Base-by-base conservation (phyloP, 2,113 vertebrate genomes). In the Bombycilla garrulus region DNA sequence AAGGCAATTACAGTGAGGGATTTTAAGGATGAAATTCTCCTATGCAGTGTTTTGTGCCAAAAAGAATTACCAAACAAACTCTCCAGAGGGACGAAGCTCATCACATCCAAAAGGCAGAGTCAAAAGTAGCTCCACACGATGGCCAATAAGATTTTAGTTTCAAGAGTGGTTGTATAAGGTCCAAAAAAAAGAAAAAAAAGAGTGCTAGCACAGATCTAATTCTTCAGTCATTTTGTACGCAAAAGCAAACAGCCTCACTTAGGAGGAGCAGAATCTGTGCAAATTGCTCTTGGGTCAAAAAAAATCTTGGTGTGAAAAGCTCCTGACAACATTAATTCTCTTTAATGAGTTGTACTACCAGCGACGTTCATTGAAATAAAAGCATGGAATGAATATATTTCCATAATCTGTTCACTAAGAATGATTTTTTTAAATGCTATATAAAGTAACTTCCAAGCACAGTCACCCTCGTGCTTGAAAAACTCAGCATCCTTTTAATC, bases 301-400 rank as follows among this genome's bases (percentile, higher is more conserved):
- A 82, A 90, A 67, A 72, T 35, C 45, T 60, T 47, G 26, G 47
- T 48, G 44, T 84, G 77, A 69, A 91, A 93, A 81, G 53, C 61
- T 94, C 36, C 53, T 60, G 48, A 51, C 6, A 79, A 71, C 80
- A 91, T 79, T 74, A 90, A 91, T 86, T 93, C 31, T 29, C 57
- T 89, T 79, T 86, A 81, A 90, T 87, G 90, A 95, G 65, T 45
- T 87, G 66, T 80, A 93, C 66, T 78, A 92, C 60, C 36, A 82
- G 45, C 60, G 92, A 69, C 2, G 4, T 79, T 82, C 84, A 95
- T 35, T 84, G 81, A 93, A 93, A 54, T 86, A 83, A 90, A 82
- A 92, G 60, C 80, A 73, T 78, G 53, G 56, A 81, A 86, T 71
- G 20, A 89, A 91, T 79, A 58, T 29, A 84, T 79, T 91, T 83